A percentile compares a stretch with the other conserved stretches of the same genome.
These are phyloP conservation scores for Drosophila pectinifera DNA, from an alignment of 1,140 invertebrate species.

Conservation along the genomic window DNA sequence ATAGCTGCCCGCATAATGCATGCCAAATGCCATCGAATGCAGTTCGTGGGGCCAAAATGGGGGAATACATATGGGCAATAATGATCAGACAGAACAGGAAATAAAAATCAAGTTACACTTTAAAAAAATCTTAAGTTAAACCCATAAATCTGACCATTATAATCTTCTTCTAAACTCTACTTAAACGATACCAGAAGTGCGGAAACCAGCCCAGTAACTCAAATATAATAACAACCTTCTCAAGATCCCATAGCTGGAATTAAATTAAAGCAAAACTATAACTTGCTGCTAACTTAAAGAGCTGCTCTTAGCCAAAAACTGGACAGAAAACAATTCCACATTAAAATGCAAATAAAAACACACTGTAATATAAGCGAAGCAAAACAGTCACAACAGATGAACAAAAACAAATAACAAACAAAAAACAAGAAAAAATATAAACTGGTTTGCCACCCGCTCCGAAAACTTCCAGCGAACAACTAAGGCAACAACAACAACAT, in stretches of 20 bases:
- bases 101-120: not conserved
- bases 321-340: not conserved
- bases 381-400: not conserved
- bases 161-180: too few relatives aligned
- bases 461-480: slow-evolving; percentile 24
- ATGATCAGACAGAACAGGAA: not conserved
- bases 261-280: not conserved
- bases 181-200: too few relatives aligned
- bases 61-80: slow-evolving; percentile 4
- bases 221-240: too few relatives aligned
- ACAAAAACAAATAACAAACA: slow-evolving; percentile 13
- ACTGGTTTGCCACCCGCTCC: slow-evolving; percentile 63
- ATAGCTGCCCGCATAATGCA: slow-evolving; percentile 67
- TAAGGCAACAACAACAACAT: slow-evolving; percentile 29
- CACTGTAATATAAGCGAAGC: not conserved
- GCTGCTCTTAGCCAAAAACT: not conserved
- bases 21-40: slow-evolving; percentile 61
- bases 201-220: too few relatives aligned
- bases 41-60: not conserved
- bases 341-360: not conserved
- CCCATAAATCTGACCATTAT: not conserved
- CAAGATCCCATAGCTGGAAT: not conserved
- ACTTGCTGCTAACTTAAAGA: not conserved
- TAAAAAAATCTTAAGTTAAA: too few relatives aligned
- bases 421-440: slow-evolving; percentile 28